phyloP scores from a whole-genome alignment of 2,888 invertebrate species.

The Trissolcus japonicus region DNA sequence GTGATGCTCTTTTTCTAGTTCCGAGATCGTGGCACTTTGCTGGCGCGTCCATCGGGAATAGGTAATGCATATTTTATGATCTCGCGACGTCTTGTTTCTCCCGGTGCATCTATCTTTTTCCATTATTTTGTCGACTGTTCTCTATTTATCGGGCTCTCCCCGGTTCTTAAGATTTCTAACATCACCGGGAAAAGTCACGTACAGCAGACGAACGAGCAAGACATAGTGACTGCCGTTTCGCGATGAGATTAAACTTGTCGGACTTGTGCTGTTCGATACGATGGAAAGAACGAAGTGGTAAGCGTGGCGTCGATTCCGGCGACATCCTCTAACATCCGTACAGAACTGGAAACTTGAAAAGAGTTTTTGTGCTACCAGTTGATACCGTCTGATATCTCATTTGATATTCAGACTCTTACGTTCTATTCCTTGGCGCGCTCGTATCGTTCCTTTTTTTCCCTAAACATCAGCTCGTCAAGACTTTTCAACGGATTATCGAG shows the following conservation, averaged over 20 bases:
- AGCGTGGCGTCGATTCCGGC: slow-evolving; percentile 51
- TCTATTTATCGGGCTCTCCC: slow-evolving; percentile 52
- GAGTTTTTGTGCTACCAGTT: slow-evolving; percentile 44
- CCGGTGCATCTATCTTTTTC: slow-evolving; percentile 26
- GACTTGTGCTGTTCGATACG: slow-evolving; percentile 45
- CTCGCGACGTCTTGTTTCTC: slow-evolving; percentile 59
- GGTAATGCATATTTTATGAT: slow-evolving; percentile 72
- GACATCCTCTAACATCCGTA: slow-evolving; percentile 48
- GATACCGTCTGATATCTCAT: slow-evolving; percentile 51
- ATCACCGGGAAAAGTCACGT: slow-evolving; percentile 56
- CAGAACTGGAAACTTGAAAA: slow-evolving; percentile 20
- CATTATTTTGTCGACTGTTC: slow-evolving; percentile 23
- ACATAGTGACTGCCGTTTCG: slow-evolving; percentile 53
- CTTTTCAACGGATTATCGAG: slow-evolving; percentile 44
- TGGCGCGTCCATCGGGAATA: slow-evolving; percentile 63
- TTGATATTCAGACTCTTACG: slow-evolving; percentile 50
- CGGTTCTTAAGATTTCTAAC: slow-evolving; percentile 49
- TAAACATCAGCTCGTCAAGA: slow-evolving; percentile 38
- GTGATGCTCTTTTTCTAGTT: slow-evolving; percentile 60
- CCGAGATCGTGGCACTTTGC: slow-evolving; percentile 64
- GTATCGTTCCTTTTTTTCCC: slow-evolving; percentile 22
- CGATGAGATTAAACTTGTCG: slow-evolving; percentile 57
- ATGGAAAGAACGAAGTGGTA: slow-evolving; percentile 53
- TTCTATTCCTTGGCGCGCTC: slow-evolving; percentile 31
- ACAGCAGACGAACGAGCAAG: slow-evolving; percentile 41